Evolutionary conservation across 2,888 invertebrate species (phyloP).

Genomic region (Sisyra nigra): DNA sequence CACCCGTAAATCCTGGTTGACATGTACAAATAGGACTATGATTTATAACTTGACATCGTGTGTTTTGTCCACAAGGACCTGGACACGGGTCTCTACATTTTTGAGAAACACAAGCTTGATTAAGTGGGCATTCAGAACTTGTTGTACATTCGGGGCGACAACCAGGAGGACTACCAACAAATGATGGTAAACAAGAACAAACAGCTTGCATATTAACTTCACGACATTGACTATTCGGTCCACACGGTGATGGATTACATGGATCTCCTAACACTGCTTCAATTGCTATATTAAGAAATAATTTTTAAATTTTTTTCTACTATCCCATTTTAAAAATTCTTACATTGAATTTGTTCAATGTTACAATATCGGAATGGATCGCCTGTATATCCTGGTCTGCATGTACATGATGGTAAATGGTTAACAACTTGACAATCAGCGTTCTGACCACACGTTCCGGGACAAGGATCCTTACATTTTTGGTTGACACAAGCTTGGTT

Average conservation of each 20-base stretch:
- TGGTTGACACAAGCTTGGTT: constrained; percentile 47
- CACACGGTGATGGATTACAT: constrained; percentile 66
- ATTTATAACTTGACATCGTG: constrained; percentile 54
- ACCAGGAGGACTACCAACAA: constrained; percentile 59
- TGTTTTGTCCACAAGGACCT: constrained; percentile 52
- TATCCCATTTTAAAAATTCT: not conserved
- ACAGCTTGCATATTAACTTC: constrained; percentile 42
- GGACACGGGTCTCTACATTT: constrained; percentile 51
- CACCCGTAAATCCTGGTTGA: constrained; percentile 44
- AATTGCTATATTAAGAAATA: constrained; percentile 20
- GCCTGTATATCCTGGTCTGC: constrained; percentile 40
- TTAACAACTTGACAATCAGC: constrained; percentile 37
- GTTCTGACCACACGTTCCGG: constrained; percentile 48
- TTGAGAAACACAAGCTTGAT: constrained; percentile 46
- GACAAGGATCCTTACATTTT: constrained; percentile 53
- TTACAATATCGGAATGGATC: constrained; percentile 41
- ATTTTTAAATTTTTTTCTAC: too few species aligned
- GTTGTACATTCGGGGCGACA: constrained; percentile 58
- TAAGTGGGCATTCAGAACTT: constrained; percentile 43
- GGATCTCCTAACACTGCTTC: constrained; percentile 32
- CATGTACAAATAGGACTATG: constrained; percentile 64
- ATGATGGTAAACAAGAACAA: constrained; percentile 60
- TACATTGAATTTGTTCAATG: constrained; percentile 4
- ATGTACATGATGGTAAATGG: constrained; percentile 37
- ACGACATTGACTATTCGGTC: constrained; percentile 60